A percentile compares a stretch with the other conserved stretches of the same genome.
These are phyloP conservation scores for Penaeus vannamei DNA, from an alignment of 1,140 invertebrate species.

Conservation along the genomic window DNA sequence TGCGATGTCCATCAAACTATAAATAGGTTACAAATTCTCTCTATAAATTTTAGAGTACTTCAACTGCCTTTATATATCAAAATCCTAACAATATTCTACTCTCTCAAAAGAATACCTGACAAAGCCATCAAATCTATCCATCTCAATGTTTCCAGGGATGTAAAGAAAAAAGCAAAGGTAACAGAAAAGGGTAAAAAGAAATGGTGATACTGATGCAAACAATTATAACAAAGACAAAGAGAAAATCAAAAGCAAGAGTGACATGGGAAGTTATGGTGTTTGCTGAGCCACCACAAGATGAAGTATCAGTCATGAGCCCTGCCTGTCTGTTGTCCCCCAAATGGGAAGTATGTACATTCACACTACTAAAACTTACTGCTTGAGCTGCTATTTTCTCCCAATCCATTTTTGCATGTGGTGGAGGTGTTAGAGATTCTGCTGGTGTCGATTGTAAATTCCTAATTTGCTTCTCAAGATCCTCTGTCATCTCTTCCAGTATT, in stretches of 20 bases:
- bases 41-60: background rate
- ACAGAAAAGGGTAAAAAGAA: too few species aligned
- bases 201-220: too few species aligned
- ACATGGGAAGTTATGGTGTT: too few species aligned
- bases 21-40: background rate
- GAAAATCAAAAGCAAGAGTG: too few species aligned
- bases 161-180: too few species aligned
- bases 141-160: too few species aligned
- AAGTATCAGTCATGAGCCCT: too few species aligned
- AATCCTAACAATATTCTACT: too few species aligned
- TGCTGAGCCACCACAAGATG: too few species aligned
- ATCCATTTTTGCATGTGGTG: slow-evolving; percentile 35
- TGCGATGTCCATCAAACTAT: slow-evolving; percentile 55
- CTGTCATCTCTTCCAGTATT: background rate
- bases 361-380: slow-evolving; percentile 29
- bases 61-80: background rate
- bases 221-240: too few species aligned
- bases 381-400: slow-evolving; percentile 60
- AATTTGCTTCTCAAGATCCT: slow-evolving; percentile 20
- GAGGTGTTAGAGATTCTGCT: slow-evolving; percentile 3
- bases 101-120: too few species aligned
- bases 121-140: too few species aligned
- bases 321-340: background rate
- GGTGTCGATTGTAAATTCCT: slow-evolving; percentile 9
- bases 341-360: background rate